Evolutionary conservation across 2,797 vertebrate genomes (phyloP).

Genomic region (Coregonus sp.): DNA sequence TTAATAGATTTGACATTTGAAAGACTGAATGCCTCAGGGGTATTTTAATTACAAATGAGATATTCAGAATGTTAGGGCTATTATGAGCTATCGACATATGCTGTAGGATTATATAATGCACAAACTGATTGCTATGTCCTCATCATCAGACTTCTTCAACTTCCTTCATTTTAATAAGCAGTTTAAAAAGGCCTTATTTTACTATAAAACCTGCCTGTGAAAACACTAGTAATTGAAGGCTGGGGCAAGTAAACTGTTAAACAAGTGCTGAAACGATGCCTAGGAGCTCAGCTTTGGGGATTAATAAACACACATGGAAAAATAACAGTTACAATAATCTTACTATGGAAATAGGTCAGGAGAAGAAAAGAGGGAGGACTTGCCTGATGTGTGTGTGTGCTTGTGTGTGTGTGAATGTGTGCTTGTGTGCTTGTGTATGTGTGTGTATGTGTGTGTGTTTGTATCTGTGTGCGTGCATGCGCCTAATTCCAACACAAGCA

Average conservation of each 20-base stretch:
- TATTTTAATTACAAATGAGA: conserved; percentile 37
- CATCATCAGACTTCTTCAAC: conserved; percentile 18
- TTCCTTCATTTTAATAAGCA: conserved; percentile 44
- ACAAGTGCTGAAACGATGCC: conserved; percentile 72
- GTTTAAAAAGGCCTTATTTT: conserved; percentile 35
- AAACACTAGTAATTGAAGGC: conserved; percentile 66
- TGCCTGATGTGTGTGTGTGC: conserved; percentile 30
- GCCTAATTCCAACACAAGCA: conserved; percentile 57
- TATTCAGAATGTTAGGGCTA: conserved; percentile 64
- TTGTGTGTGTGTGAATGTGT: conserved; percentile 36
- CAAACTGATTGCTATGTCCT: conserved; percentile 2
- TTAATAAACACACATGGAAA: conserved; percentile 80
- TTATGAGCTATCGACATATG: conserved; percentile 30
- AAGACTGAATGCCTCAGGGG: conserved; percentile 50
- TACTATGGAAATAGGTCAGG: conserved; percentile 79
- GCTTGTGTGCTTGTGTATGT: conserved; percentile 30
- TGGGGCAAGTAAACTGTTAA: conserved; percentile 65
- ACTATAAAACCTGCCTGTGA: conserved; percentile 32
- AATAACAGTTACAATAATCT: conserved; percentile 82
- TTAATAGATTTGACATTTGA: conserved; percentile 47
- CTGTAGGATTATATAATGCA: neutral
- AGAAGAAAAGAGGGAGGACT: conserved; percentile 30
- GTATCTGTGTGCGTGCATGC: neutral
- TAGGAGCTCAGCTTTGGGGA: conserved; percentile 74
- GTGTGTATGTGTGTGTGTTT: too few species aligned